Conservation (phyloP, 1,140 invertebrate genomes). For the Lordiphosa clarofinis region DNA sequence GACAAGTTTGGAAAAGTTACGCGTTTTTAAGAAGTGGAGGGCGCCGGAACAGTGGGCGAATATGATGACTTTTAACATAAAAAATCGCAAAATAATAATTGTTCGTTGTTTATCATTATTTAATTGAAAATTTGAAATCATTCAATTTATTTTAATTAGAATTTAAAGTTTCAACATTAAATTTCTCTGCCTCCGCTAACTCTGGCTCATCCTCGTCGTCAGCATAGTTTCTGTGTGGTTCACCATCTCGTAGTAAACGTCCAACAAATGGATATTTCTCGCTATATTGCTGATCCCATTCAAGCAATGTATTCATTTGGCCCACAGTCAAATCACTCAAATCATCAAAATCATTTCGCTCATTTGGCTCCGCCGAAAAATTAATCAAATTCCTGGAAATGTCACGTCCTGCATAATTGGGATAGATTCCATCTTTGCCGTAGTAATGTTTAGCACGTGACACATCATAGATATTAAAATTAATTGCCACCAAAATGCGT, state of each 20-base stretch:
- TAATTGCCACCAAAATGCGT: conserved; percentile 46
- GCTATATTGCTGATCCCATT: conserved; percentile 45
- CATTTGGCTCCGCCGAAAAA: conserved; percentile 22
- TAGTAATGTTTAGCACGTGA: conserved; percentile 39
- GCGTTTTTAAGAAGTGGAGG: too few species aligned
- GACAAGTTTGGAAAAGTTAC: neutral
- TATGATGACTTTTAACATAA: too few species aligned
- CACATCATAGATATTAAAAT: conserved; percentile 51
- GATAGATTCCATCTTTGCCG: conserved; percentile 38
- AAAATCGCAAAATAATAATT: too few species aligned
- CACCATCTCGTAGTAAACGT: conserved; percentile 16
- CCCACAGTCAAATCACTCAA: conserved; percentile 28
- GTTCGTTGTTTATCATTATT: too few species aligned
- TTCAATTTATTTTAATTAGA: conserved; percentile 1
- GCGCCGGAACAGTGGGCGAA: conserved; percentile 3
- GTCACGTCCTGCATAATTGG: conserved; percentile 45
- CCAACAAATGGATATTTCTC: conserved; percentile 44
- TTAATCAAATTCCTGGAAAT: conserved; percentile 45
- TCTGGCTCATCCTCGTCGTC: conserved; percentile 19
- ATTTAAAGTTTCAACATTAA: neutral
- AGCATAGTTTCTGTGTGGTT: conserved; percentile 13
- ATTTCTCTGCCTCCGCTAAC: neutral
- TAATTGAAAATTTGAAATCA: too few species aligned
- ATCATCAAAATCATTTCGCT: conserved; percentile 31
- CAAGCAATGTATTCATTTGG: conserved; percentile 26